Evolutionary conservation across 2,888 invertebrate genomes (phyloP).

Genomic region (Protonemura montana): DNA sequence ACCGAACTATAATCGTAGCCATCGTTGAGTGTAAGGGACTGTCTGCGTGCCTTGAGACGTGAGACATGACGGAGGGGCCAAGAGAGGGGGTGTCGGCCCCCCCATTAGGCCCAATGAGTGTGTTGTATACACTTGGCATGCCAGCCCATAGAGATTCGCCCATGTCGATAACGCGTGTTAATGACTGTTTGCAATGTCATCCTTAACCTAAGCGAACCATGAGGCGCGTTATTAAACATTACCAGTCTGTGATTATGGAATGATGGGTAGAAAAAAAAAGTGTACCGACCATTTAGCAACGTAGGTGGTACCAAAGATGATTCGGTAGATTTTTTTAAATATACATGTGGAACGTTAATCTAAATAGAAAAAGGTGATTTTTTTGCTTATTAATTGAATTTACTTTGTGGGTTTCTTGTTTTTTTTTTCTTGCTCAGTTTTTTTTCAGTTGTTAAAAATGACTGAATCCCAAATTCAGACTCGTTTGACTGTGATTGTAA

Average conservation of each 20-base stretch:
- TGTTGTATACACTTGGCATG: background rate
- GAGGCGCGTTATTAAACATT: constrained; percentile 1
- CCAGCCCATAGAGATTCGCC: constrained; percentile 29
- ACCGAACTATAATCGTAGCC: background rate
- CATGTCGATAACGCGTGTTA: constrained; percentile 42
- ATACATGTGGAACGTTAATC: background rate
- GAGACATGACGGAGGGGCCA: background rate
- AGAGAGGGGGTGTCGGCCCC: constrained; percentile 25
- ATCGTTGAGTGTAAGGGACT: constrained; percentile 3
- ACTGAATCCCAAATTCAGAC: no score
- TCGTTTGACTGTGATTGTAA: no score
- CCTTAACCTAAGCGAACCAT: constrained; percentile 38
- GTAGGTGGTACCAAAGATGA: constrained; percentile 27
- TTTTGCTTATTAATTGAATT: background rate
- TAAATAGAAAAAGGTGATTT: background rate
- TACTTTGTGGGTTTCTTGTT: background rate
- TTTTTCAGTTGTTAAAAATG: no score
- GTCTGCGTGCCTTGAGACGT: background rate
- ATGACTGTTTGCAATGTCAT: constrained; percentile 47
- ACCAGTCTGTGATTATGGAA: constrained; percentile 41
- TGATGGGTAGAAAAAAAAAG: constrained; percentile 33
- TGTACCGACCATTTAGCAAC: background rate
- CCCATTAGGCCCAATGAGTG: constrained; percentile 45
- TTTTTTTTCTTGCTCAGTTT: no score
- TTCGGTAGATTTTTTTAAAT: constrained; percentile 1